phyloP scores from a whole-genome alignment of 2,888 invertebrate species.

The Idaea straminata region DNA sequence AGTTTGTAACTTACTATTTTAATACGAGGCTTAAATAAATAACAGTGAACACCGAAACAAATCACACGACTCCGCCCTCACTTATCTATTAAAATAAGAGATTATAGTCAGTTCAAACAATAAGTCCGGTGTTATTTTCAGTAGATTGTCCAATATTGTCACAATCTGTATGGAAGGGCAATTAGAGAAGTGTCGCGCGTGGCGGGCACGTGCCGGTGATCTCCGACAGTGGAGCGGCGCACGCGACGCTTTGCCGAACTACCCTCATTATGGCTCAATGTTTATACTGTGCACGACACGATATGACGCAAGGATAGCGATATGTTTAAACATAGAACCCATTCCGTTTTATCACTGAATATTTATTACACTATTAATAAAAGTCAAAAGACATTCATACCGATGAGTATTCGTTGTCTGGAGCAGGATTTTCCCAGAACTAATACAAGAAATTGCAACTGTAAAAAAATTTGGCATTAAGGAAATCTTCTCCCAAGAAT shows the following conservation, averaged over 20 bases:
- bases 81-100: slow-evolving; percentile 80
- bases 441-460: slow-evolving; percentile 69
- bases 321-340: slow-evolving; percentile 49
- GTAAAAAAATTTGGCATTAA: slow-evolving; percentile 64
- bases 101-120: slow-evolving; percentile 67
- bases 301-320: slow-evolving; percentile 48
- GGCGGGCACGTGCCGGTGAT: slow-evolving; percentile 61
- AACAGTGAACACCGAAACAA: slow-evolving; percentile 49
- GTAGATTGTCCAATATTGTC: slow-evolving; percentile 79
- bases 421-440: slow-evolving; percentile 48
- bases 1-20: slow-evolving; percentile 24
- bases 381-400: not conserved
- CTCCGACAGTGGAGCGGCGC: slow-evolving; percentile 37
- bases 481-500: slow-evolving; percentile 70
- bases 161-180: slow-evolving; percentile 73
- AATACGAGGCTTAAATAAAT: slow-evolving; percentile 34
- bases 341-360: slow-evolving; percentile 22
- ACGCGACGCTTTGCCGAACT: slow-evolving; percentile 43
- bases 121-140: slow-evolving; percentile 75
- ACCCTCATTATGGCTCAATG: slow-evolving; percentile 59
- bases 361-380: slow-evolving; percentile 19
- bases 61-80: slow-evolving; percentile 72
- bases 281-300: slow-evolving; percentile 61
- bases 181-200: slow-evolving; percentile 77
- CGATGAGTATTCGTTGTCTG: slow-evolving; percentile 7